phyloP scores from a whole-genome alignment of 2,113 vertebrate genomes.

The human region DNA sequence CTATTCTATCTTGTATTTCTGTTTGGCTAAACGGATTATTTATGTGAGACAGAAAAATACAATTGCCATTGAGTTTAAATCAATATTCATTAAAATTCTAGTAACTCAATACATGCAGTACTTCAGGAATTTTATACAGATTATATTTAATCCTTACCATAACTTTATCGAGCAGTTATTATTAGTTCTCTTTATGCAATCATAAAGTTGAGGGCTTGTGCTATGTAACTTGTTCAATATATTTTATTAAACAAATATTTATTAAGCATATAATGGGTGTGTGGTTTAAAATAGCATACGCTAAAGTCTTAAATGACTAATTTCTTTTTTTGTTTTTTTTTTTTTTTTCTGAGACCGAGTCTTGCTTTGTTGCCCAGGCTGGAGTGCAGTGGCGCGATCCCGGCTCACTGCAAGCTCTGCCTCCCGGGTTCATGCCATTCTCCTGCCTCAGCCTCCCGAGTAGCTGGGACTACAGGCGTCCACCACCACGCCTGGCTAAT shows the following conservation, averaged over 20 bases:
- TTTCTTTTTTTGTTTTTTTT: neutral
- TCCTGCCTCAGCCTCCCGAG: too few species aligned
- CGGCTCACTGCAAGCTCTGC: too few species aligned
- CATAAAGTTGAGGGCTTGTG: neutral
- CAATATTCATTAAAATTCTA: neutral
- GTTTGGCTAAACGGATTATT: neutral
- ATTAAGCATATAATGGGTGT: neutral
- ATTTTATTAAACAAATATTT: neutral
- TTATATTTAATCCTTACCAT: conserved; percentile 2
- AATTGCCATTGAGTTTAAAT: neutral
- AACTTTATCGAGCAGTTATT: neutral
- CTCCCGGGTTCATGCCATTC: too few species aligned
- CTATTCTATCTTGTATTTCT: neutral
- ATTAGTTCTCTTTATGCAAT: neutral
- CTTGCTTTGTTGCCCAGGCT: too few species aligned
- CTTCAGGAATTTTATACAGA: neutral
- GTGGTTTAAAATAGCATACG: neutral
- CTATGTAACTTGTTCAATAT: neutral
- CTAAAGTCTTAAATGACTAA: neutral
- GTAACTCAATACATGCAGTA: neutral
- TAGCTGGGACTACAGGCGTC: too few species aligned
- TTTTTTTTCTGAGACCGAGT: too few species aligned
- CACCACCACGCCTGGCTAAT: too few species aligned
- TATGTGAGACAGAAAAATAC: neutral
- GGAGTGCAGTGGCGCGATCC: too few species aligned